Evolutionary conservation across 2,888 invertebrate genomes (phyloP).

Genomic region (Pasiphila rectangulata): DNA sequence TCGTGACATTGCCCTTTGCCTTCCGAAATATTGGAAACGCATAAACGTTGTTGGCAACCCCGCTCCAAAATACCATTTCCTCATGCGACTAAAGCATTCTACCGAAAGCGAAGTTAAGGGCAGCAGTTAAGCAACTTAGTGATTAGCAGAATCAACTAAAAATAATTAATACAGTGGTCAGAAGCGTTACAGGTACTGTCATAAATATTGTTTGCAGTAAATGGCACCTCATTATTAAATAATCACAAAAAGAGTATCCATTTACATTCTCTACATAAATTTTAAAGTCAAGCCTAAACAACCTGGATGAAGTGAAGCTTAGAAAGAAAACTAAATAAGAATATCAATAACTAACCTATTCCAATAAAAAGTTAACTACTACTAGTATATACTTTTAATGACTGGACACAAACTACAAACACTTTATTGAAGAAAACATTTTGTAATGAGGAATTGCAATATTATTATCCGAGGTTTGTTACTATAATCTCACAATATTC

Average conservation of each 20-base stretch:
- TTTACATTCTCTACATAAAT: conserved; percentile 22
- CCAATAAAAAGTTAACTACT: conserved; percentile 8
- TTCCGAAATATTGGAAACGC: not conserved
- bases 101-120: conserved; percentile 22
- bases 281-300: conserved; percentile 12
- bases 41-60: not conserved
- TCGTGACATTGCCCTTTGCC: not conserved
- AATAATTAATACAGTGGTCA: conserved; percentile 52
- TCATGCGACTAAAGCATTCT: conserved; percentile 30
- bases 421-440: too few relatives aligned
- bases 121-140: conserved; percentile 52
- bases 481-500: conserved; percentile 16
- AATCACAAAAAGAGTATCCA: conserved; percentile 59
- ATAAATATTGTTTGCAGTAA: conserved; percentile 60
- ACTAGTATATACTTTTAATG: conserved; percentile 26
- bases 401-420: conserved; percentile 28
- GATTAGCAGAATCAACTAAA: conserved; percentile 44
- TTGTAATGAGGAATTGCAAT: too few relatives aligned
- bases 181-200: conserved; percentile 57
- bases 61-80: conserved; percentile 7
- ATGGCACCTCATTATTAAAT: conserved; percentile 74
- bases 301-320: conserved; percentile 9
- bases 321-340: conserved; percentile 1
- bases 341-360: conserved; percentile 8
- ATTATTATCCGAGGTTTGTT: not conserved